phyloP scores from a whole-genome alignment of 2,888 invertebrate genomes.

The Falcaria lacertinaria region DNA sequence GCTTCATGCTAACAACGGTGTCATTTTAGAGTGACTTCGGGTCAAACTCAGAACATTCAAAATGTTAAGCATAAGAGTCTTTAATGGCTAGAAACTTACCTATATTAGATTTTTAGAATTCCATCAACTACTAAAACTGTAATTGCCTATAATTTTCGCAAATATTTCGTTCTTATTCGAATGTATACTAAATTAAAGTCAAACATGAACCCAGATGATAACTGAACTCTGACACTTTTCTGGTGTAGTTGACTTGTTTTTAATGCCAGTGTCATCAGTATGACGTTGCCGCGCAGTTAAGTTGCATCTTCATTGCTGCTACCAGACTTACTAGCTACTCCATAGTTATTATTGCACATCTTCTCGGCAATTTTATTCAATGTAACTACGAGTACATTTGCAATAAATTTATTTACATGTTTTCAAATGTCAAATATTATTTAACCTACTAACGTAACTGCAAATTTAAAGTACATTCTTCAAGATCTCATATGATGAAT shows the following conservation, averaged over 20 bases:
- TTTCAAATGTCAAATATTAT: not conserved
- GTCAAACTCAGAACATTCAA: not conserved
- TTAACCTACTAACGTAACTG: not conserved
- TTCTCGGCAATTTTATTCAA: not conserved
- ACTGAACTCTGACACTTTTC: slow-evolving; percentile 29
- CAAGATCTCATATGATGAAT: no score
- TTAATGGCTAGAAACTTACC: not conserved
- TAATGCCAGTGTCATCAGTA: slow-evolving; percentile 21
- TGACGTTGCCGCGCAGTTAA: slow-evolving; percentile 19
- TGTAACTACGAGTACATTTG: not conserved
- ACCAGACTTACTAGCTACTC: slow-evolving; percentile 16
- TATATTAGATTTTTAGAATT: no score
- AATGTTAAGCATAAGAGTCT: not conserved
- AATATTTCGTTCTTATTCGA: slow-evolving; percentile 1
- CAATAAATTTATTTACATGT: not conserved
- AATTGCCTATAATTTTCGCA: not conserved
- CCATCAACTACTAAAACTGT: no score
- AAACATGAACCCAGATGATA: slow-evolving; percentile 13
- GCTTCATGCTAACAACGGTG: no score
- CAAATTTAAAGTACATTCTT: no score
- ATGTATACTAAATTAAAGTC: slow-evolving; percentile 12
- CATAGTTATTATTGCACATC: slow-evolving; percentile 6
- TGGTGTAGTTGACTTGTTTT: slow-evolving; percentile 9
- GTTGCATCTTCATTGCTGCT: slow-evolving; percentile 19
- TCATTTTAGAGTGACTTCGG: not conserved